Conservation (phyloP, 2,797 vertebrate genomes). For the Cynopterus sphinx region DNA sequence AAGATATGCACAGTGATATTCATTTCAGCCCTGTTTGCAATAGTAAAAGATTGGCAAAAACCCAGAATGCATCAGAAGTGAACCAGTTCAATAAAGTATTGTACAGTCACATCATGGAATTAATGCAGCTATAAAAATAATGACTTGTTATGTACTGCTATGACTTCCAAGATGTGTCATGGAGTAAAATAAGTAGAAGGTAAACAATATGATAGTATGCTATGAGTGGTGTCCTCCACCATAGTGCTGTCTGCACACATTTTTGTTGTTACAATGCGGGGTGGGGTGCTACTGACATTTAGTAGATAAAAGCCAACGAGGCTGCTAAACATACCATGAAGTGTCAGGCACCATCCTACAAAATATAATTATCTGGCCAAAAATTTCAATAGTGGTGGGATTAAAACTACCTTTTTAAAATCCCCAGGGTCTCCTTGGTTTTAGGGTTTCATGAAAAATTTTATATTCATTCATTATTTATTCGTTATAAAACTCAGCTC, state of each 20-base stretch:
- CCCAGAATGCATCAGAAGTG: background rate
- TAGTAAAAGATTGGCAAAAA: background rate
- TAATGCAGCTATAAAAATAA: background rate
- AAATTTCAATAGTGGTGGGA: background rate
- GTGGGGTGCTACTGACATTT: background rate
- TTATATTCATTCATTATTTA: background rate
- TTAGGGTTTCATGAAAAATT: background rate
- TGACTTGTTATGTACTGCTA: background rate
- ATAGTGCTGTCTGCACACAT: background rate
- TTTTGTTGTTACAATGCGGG: background rate
- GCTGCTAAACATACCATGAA: background rate
- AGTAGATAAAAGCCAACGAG: background rate
- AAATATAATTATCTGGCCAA: background rate
- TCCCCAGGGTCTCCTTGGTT: background rate
- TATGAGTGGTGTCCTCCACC: background rate
- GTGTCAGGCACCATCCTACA: background rate
- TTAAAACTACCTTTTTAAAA: background rate
- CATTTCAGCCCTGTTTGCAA: background rate
- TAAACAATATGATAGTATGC: background rate
- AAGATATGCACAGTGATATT: background rate
- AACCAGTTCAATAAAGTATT: background rate
- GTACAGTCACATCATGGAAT: background rate
- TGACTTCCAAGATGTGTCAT: background rate
- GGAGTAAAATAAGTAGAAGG: background rate
- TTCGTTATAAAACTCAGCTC: background rate